Evolutionary conservation across 2,113 vertebrate species (phyloP), one percentile per base, ranked within the genome.

Genomic region (Brachyhypopomus occidentalis): DNA sequence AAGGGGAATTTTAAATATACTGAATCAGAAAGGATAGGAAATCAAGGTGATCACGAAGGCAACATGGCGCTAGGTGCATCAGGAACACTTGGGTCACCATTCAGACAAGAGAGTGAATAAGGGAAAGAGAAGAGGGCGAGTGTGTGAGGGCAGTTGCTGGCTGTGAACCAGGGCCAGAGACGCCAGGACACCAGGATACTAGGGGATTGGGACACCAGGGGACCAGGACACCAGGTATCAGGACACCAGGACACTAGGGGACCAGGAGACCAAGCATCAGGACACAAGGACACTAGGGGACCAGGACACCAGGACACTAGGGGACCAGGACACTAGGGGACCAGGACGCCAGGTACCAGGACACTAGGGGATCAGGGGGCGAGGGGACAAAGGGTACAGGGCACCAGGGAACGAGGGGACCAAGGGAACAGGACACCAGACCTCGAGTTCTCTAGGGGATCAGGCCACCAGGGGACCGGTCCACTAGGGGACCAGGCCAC

Each of bases 401-500:
- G 12, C 9, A 52, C 45, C 12, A 69, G 67, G 30, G 63, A 27
- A 67, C 5, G 34, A 41, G 27, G 63, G 52, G 14, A 72, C 19
- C 58, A 55, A 74, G 30, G 91, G 91, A 92, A 89, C n/a, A n/a
- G n/a, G n/a, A 36, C 23, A 59, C 30, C 72, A 25, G 62, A n/a
- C n/a, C n/a, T n/a, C n/a, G n/a, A n/a, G n/a, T n/a, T n/a, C n/a
- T n/a, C n/a, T n/a, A n/a, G n/a, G n/a, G n/a, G n/a, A n/a, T n/a
- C n/a, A n/a, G n/a, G 55, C 45, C 56, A 58, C 3, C 75, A 25
- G 25, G 16, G 38, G 67, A 55, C 5, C 23, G 34, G 38, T 38
- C 56, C 73, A 66, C 85, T 38, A 27, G 63, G 48, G 86, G 75
- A 58, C 69, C 73, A 86, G 41, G 41, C 0, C 1, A 93, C 93